These are phyloP conservation scores for Herpetotheres cachinnans DNA, from an alignment of 2,113 vertebrate genomes.

Conservation along the genomic window DNA sequence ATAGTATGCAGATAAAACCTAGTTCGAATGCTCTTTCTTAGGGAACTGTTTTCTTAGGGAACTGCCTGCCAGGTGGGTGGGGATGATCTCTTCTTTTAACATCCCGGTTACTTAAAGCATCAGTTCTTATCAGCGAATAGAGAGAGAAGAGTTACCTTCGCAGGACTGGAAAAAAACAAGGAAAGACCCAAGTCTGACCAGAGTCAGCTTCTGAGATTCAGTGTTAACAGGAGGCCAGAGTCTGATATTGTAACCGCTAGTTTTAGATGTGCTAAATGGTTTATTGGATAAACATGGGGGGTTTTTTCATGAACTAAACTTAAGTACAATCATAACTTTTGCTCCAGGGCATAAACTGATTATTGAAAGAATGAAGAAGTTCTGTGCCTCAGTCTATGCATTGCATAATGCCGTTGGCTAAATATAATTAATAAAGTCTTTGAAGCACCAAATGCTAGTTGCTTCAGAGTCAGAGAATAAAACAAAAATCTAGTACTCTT, in stretches of 20 bases:
- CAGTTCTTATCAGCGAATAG: background rate
- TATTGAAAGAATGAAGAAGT: background rate
- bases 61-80: background rate
- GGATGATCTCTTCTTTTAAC: background rate
- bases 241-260: background rate
- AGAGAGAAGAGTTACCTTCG: background rate
- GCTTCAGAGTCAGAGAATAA: background rate
- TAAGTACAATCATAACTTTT: background rate
- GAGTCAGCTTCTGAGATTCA: background rate
- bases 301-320: background rate
- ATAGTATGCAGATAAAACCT: background rate
- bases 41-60: background rate
- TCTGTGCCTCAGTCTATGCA: background rate
- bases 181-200: fast-evolving
- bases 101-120: background rate
- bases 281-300: background rate
- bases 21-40: background rate
- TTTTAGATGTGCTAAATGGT: background rate
- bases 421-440: background rate
- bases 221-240: background rate
- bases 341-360: background rate
- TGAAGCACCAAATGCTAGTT: background rate
- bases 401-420: background rate
- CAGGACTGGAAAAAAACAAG: background rate
- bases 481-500: background rate